Evolutionary conservation across 1,140 invertebrate species (phyloP).

Genomic region (Lordiphosa mommai): DNA sequence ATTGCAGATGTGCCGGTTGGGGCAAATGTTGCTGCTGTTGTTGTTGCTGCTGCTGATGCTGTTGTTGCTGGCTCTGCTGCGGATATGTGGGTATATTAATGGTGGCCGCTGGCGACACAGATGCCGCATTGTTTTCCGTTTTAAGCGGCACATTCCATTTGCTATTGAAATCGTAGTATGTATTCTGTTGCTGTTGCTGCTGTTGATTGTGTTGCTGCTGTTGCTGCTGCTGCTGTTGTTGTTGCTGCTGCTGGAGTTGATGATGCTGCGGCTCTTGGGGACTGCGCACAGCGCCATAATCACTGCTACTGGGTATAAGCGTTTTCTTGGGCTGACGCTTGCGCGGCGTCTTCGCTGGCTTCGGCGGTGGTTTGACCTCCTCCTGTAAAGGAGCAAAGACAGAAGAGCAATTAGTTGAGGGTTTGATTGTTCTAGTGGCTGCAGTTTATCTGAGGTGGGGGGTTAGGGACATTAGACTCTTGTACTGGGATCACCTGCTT

Average conservation of each 20-base stretch:
- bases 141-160: slow-evolving; percentile 77
- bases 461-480: background rate
- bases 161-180: slow-evolving; percentile 76
- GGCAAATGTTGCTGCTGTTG: slow-evolving; percentile 67
- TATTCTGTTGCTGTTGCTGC: slow-evolving; percentile 68
- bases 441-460: background rate
- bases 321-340: slow-evolving; percentile 78
- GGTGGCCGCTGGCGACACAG: slow-evolving; percentile 68
- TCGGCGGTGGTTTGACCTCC: slow-evolving; percentile 64
- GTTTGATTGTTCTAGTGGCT: background rate
- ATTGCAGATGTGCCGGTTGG: slow-evolving; percentile 73
- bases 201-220: slow-evolving; percentile 55
- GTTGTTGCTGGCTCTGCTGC: slow-evolving; percentile 77
- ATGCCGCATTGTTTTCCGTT: slow-evolving; percentile 70
- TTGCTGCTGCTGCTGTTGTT: slow-evolving; percentile 61
- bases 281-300: slow-evolving; percentile 67
- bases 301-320: slow-evolving; percentile 64
- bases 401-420: slow-evolving; percentile 21
- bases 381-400: slow-evolving; percentile 52
- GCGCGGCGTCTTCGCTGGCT: slow-evolving; percentile 72
- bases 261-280: slow-evolving; percentile 68
- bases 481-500: background rate
- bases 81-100: slow-evolving; percentile 79
- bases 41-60: slow-evolving; percentile 38
- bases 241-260: slow-evolving; percentile 64